Evolutionary conservation across 37 sponge, comb jelly and placozoan species (phyloP).

Genomic region (Crambe crambe): DNA sequence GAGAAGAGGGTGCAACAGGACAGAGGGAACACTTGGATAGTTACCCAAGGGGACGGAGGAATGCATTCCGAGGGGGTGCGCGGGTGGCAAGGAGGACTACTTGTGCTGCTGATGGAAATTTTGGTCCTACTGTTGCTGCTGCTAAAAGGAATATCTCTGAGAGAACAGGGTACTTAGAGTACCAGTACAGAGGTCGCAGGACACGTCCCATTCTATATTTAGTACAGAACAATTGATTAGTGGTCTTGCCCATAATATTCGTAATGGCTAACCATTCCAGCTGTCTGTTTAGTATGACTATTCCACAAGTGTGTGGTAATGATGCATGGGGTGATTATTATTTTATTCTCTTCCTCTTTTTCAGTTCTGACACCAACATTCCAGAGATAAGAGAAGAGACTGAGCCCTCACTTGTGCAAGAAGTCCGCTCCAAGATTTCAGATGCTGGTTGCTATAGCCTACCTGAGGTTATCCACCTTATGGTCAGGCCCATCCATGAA

Average conservation of each 20-base stretch:
- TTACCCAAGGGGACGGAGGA: constrained; percentile 6
- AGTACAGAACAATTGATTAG: no score
- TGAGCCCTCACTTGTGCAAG: not conserved
- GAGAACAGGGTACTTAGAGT: no score
- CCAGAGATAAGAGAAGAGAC: constrained; percentile 3
- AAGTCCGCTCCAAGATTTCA: not conserved
- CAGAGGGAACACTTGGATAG: not conserved
- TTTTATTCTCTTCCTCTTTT: no score
- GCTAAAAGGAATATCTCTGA: not conserved
- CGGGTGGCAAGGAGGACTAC: not conserved
- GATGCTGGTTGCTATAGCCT: constrained; percentile 11
- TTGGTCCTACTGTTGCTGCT: not conserved
- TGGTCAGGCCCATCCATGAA: constrained; percentile 29
- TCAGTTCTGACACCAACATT: not conserved
- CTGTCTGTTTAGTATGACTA: no score
- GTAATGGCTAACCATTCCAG: no score
- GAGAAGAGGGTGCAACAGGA: not conserved
- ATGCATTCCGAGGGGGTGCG: constrained; percentile 4
- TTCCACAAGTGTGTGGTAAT: no score
- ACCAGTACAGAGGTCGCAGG: no score
- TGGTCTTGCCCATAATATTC: no score
- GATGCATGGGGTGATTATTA: no score
- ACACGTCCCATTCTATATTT: no score
- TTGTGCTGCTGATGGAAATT: not conserved
- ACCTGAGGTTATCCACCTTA: constrained; percentile 32